Evolutionary conservation across 2,797 vertebrate genomes (phyloP).

Genomic region (Hapalemur alaotrensis): DNA sequence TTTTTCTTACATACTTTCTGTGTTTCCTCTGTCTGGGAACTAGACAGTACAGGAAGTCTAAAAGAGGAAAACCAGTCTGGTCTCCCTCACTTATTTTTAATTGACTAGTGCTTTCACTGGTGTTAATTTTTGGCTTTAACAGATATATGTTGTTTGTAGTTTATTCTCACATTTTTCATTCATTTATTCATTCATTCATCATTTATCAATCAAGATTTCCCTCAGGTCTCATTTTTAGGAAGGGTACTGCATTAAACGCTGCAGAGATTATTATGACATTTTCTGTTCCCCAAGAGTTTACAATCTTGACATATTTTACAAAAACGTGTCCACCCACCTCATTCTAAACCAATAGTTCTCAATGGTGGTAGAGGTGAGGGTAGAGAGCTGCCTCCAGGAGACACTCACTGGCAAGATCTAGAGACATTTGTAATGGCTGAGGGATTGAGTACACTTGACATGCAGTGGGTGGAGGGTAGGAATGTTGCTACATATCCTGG

Average conservation of each 20-base stretch:
- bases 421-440: not conserved
- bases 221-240: not conserved
- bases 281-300: not conserved
- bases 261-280: not conserved
- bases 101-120: not conserved
- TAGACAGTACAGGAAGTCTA: not conserved
- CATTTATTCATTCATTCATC: not conserved
- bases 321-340: not conserved
- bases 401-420: not conserved
- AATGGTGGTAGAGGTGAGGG: fast-evolving
- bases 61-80: not conserved
- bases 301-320: not conserved
- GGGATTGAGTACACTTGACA: not conserved
- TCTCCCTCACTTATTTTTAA: not conserved
- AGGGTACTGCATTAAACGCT: not conserved
- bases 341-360: not conserved
- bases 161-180: not conserved
- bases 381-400: not conserved
- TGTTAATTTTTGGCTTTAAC: not conserved
- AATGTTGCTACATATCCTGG: not conserved
- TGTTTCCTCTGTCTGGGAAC: not conserved
- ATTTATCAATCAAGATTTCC: not conserved
- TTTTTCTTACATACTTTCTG: not conserved
- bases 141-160: not conserved
- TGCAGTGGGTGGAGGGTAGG: not conserved